phyloP scores from a whole-genome alignment of 2,888 invertebrate genomes.

The Creontiades dilutus region DNA sequence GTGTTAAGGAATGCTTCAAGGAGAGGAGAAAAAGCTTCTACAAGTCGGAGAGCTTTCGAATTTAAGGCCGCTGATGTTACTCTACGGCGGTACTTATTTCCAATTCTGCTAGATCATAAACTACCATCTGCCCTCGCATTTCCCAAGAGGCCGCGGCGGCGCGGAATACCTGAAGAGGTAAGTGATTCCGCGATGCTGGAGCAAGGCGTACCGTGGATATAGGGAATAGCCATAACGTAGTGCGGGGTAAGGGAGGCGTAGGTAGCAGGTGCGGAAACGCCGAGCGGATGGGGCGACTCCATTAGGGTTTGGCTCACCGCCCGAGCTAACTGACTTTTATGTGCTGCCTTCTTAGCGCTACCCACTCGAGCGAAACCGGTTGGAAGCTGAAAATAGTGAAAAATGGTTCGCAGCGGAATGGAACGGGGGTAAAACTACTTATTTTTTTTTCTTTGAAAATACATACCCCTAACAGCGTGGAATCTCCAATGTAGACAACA shows the following conservation, averaged over 20 bases:
- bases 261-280: slow-evolving; percentile 6
- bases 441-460: too few species aligned
- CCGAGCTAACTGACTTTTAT: slow-evolving; percentile 46
- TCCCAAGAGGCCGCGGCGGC: neutral
- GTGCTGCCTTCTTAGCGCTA: slow-evolving; percentile 5
- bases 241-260: neutral
- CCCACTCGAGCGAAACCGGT: neutral
- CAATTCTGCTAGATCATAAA: slow-evolving; percentile 16
- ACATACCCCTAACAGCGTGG: too few species aligned
- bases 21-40: neutral
- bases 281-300: slow-evolving; percentile 25
- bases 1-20: neutral
- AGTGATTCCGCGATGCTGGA: neutral
- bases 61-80: neutral
- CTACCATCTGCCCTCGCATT: neutral
- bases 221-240: neutral
- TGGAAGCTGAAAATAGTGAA: neutral
- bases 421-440: too few species aligned
- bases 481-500: too few species aligned
- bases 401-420: neutral
- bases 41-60: neutral
- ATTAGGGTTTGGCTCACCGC: slow-evolving; percentile 44
- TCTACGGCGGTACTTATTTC: neutral
- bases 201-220: neutral
- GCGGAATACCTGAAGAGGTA: neutral